These are phyloP conservation scores for Muscidifurax raptorellus DNA, from an alignment of 1,140 invertebrate genomes.

Conservation along the genomic window DNA sequence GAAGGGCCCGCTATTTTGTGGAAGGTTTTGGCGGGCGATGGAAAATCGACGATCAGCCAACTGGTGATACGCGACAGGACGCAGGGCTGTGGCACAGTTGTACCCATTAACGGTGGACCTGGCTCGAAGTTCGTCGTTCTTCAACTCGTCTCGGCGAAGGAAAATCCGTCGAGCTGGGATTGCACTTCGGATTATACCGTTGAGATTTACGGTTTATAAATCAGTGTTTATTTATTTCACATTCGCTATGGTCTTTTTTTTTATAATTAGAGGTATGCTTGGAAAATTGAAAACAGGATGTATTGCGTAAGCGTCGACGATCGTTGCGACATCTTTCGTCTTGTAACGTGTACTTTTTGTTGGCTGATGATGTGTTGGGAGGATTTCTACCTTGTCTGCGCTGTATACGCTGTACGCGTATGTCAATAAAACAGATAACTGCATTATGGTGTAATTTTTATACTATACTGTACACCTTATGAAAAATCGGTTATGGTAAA, in stretches of 20 bases:
- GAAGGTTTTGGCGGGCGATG: background rate
- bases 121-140: constrained; percentile 8
- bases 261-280: background rate
- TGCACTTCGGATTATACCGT: background rate
- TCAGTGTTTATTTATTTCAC: background rate
- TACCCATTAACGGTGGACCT: constrained; percentile 16
- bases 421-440: constrained; percentile 2
- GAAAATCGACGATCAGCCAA: background rate
- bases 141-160: background rate
- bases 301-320: background rate
- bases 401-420: background rate
- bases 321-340: background rate
- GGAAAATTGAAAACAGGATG: background rate
- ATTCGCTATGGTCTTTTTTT: background rate
- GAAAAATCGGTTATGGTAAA: background rate
- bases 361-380: too few relatives aligned
- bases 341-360: background rate
- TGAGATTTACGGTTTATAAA: constrained; percentile 12
- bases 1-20: background rate
- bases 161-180: background rate
- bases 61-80: background rate
- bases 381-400: background rate
- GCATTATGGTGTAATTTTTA: background rate
- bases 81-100: background rate
- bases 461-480: background rate